These are phyloP conservation scores for Capricornis sumatraensis DNA, from an alignment of 2,113 vertebrate genomes.

Conservation along the genomic window DNA sequence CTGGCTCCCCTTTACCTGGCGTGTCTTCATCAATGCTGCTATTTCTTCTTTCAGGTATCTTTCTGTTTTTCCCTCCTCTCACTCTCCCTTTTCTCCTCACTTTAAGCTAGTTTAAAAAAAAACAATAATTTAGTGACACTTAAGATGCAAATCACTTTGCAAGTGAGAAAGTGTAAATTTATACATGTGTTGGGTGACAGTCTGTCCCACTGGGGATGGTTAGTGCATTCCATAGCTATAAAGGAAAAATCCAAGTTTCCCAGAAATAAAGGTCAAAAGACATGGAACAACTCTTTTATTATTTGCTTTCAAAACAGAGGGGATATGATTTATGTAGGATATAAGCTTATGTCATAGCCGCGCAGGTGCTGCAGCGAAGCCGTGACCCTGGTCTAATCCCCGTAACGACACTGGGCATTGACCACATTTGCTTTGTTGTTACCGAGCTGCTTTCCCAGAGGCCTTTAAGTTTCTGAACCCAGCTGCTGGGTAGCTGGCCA, in stretches of 20 bases:
- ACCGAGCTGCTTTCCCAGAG: constrained; percentile 47
- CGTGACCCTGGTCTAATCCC: constrained; percentile 81
- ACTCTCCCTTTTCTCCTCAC: not conserved
- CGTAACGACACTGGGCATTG: constrained; percentile 66
- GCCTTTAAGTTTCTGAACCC: not conserved
- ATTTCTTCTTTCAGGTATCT: not conserved
- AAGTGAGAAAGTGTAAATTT: constrained; percentile 35
- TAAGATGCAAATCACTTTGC: constrained; percentile 46
- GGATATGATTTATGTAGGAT: constrained; percentile 83
- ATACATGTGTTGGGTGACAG: not conserved
- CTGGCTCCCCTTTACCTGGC: not conserved
- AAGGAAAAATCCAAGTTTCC: constrained; percentile 76
- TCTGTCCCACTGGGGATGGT: constrained; percentile 24
- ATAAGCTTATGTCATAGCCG: constrained; percentile 78
- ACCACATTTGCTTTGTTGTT: constrained; percentile 79
- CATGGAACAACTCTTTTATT: constrained; percentile 78
- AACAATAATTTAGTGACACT: constrained; percentile 2
- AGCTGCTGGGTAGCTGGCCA: not conserved
- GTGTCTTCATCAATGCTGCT: not conserved
- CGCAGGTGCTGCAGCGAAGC: constrained; percentile 80
- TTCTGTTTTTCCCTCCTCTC: not conserved
- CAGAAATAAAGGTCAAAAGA: constrained; percentile 79
- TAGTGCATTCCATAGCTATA: constrained; percentile 38
- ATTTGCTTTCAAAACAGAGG: constrained; percentile 82
- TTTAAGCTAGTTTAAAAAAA: not conserved